Conservation (phyloP, 2,113 vertebrate species). For the Columba janthina region DNA sequence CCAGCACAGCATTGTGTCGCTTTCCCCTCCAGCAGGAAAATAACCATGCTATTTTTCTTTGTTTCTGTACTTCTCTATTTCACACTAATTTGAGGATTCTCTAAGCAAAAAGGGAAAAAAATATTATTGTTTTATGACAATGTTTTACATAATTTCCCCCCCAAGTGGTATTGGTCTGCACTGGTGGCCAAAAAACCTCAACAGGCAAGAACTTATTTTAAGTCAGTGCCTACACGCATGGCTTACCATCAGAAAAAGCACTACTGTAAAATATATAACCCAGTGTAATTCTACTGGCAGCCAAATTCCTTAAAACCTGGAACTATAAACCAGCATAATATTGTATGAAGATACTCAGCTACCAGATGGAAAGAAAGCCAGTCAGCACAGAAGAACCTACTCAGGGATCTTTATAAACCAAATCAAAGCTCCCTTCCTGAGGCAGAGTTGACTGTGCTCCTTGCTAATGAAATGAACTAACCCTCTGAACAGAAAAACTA, state of each 20-base stretch:
- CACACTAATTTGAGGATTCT: not conserved
- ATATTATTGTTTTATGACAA: not conserved
- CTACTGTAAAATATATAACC: not conserved
- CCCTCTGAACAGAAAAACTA: not conserved
- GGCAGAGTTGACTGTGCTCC: not conserved
- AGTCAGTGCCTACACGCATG: not conserved
- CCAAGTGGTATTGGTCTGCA: not conserved
- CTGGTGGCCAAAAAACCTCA: not conserved
- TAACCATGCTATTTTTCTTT: not conserved
- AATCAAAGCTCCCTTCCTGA: not conserved
- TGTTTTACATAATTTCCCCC: not conserved
- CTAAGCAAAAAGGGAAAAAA: accelerated
- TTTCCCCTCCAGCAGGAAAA: not conserved
- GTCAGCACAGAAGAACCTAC: not conserved
- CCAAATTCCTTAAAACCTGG: not conserved
- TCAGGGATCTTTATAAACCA: not conserved
- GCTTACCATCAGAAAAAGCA: not conserved
- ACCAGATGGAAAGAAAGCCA: not conserved
- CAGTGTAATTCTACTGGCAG: not conserved
- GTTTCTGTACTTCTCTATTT: not conserved
- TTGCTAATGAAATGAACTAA: not conserved
- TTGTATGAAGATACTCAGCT: not conserved
- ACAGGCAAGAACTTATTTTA: not conserved
- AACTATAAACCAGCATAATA: not conserved
- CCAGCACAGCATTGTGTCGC: not conserved